Percentiles rank a stretch among this genome's conserved stretches.
Evolutionary conservation across 2,797 vertebrate genomes (phyloP).

Genomic region (Enoplosus armatus): DNA sequence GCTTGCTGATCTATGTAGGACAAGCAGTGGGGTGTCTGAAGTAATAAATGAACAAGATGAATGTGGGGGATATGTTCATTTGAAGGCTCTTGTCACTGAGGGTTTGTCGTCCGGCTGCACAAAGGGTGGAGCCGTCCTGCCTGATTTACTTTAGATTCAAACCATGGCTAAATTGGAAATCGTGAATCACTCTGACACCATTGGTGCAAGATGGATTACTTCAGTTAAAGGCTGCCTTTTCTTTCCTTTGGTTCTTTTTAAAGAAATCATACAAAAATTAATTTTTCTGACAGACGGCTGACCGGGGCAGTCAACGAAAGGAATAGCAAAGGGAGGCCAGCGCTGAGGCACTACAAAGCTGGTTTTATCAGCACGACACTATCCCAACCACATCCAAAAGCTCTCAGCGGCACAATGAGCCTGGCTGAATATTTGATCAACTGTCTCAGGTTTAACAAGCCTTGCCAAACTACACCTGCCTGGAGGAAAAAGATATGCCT

Average conservation of each 20-base stretch:
- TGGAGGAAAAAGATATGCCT: slow-evolving; percentile 77
- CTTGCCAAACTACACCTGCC: slow-evolving; percentile 80
- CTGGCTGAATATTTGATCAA: slow-evolving; percentile 82
- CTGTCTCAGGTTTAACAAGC: slow-evolving; percentile 80
- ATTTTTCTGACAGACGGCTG: slow-evolving; percentile 76
- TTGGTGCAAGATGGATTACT: slow-evolving; percentile 87
- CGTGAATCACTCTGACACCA: slow-evolving; percentile 89
- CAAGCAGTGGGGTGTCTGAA: slow-evolving; percentile 69
- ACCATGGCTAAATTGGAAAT: slow-evolving; percentile 87
- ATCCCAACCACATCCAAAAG: slow-evolving; percentile 68
- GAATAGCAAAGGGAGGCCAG: slow-evolving; percentile 62
- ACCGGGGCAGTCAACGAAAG: slow-evolving; percentile 75
- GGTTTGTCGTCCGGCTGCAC: slow-evolving; percentile 73
- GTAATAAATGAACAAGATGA: slow-evolving; percentile 80
- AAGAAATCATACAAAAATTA: slow-evolving; percentile 80
- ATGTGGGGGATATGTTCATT: slow-evolving; percentile 82
- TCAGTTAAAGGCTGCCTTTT: slow-evolving; percentile 81
- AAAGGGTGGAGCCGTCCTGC: slow-evolving; percentile 78
- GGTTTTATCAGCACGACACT: slow-evolving; percentile 63
- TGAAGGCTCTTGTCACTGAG: slow-evolving; percentile 73
- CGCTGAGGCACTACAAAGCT: slow-evolving; percentile 69
- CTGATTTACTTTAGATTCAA: slow-evolving; percentile 88
- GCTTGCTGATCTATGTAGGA: slow-evolving; percentile 77
- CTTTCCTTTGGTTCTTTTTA: slow-evolving; percentile 80
- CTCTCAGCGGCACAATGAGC: slow-evolving; percentile 76